A percentile compares a stretch with the other conserved stretches of the same genome.
These are phyloP conservation scores for Drosophila paramelanica DNA, from an alignment of 2,888 invertebrate genomes.

Conservation along the genomic window DNA sequence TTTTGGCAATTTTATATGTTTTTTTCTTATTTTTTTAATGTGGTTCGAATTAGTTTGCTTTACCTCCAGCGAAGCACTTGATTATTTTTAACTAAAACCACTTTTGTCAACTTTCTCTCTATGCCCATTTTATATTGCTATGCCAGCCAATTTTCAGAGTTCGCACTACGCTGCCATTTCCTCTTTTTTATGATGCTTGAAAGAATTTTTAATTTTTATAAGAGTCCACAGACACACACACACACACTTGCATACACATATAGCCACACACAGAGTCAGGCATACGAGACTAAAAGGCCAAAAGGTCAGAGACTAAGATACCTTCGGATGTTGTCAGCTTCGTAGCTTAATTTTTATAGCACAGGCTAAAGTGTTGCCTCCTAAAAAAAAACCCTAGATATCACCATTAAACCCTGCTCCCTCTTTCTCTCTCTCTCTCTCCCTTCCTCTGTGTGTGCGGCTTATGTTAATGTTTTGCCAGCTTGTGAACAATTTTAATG, in stretches of 20 bases:
- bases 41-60: not conserved
- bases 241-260: not conserved
- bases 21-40: too few species aligned
- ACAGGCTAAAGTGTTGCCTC: conserved; percentile 38
- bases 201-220: conserved; percentile 80
- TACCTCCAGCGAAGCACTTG: not conserved
- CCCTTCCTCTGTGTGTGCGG: conserved; percentile 35
- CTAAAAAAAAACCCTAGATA: conserved; percentile 14
- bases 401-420: not conserved
- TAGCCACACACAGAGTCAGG: conserved; percentile 7
- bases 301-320: conserved; percentile 29
- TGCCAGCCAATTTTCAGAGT: conserved; percentile 34
- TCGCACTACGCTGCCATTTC: conserved; percentile 24
- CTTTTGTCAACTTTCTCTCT: conserved; percentile 1
- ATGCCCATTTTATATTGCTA: conserved; percentile 13
- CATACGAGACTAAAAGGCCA: conserved; percentile 7
- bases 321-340: conserved; percentile 56
- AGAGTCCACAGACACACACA: conserved; percentile 53
- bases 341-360: conserved; percentile 75
- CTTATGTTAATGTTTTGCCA: conserved; percentile 65
- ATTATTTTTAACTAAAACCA: not conserved
- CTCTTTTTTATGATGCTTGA: conserved; percentile 54
- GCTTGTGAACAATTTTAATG: conserved; percentile 63
- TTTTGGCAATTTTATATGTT: not conserved
- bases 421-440: not conserved